A percentile compares a stretch with the other conserved stretches of the same genome.
Conservation (phyloP, 2,113 vertebrate species). For the Dasyurus viverrinus region DNA sequence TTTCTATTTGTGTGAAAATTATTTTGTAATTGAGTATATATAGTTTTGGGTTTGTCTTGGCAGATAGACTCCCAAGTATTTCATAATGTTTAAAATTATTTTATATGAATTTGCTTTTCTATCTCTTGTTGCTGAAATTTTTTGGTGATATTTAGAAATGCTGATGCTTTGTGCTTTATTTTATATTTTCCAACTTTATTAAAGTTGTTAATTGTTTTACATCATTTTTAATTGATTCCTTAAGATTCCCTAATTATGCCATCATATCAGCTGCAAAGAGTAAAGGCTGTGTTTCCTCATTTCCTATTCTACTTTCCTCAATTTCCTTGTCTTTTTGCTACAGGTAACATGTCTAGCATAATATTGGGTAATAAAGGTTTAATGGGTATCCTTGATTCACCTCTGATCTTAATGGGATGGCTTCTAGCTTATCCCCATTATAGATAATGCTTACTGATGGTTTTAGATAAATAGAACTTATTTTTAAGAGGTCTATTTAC, state of each 20-base stretch:
- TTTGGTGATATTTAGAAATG: too few relatives aligned
- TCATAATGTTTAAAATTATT: too few relatives aligned
- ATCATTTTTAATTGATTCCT: background rate
- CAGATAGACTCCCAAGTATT: too few relatives aligned
- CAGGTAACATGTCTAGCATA: background rate
- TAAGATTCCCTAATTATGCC: background rate
- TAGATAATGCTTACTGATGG: background rate
- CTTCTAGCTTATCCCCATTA: background rate
- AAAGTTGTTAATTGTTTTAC: background rate
- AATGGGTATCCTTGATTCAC: background rate
- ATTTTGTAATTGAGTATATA: too few relatives aligned
- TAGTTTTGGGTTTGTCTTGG: too few relatives aligned
- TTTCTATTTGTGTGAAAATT: too few relatives aligned
- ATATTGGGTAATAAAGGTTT: background rate
- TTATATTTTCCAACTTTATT: too few relatives aligned
- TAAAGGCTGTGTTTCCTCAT: background rate
- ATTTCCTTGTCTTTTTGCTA: background rate
- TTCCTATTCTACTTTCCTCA: background rate
- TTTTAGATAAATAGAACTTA: too few relatives aligned
- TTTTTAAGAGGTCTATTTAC: too few relatives aligned
- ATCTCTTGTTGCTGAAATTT: too few relatives aligned
- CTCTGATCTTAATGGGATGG: background rate
- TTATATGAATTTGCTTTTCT: too few relatives aligned
- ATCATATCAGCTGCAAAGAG: background rate
- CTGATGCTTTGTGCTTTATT: too few relatives aligned